These are phyloP conservation scores for Altica lythri DNA, from an alignment of 2,888 invertebrate species.

Conservation along the genomic window DNA sequence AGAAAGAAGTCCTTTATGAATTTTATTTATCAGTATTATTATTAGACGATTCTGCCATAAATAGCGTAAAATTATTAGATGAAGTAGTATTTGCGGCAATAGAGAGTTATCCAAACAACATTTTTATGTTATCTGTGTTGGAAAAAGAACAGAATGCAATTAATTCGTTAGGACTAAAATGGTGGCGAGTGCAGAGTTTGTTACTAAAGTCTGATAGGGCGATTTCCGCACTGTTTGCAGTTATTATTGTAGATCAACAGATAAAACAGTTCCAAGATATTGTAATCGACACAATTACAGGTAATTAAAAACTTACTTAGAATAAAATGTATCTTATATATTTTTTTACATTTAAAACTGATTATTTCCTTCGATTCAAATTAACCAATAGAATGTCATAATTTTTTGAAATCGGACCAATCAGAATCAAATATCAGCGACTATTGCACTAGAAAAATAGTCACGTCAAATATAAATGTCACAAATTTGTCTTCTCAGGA, in stretches of 20 bases:
- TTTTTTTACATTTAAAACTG: too few species aligned
- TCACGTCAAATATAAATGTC: too few species aligned
- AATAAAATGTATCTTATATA: too few species aligned
- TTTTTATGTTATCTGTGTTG: slow-evolving; percentile 61
- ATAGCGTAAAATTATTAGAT: slow-evolving; percentile 55
- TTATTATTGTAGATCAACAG: slow-evolving; percentile 55
- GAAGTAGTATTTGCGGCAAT: slow-evolving; percentile 55
- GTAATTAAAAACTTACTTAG: too few species aligned
- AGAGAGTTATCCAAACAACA: slow-evolving; percentile 63
- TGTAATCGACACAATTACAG: slow-evolving; percentile 50
- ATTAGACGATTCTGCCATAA: slow-evolving; percentile 48
- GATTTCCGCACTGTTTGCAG: slow-evolving; percentile 57
- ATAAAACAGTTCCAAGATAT: slow-evolving; percentile 47
- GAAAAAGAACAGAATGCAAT: slow-evolving; percentile 57
- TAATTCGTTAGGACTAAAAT: slow-evolving; percentile 56
- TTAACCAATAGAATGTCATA: too few species aligned
- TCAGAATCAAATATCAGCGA: too few species aligned
- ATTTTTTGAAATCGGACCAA: too few species aligned
- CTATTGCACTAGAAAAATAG: too few species aligned
- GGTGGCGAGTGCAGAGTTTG: slow-evolving; percentile 61
- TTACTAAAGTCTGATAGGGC: slow-evolving; percentile 57
- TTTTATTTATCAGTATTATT: slow-evolving; percentile 54
- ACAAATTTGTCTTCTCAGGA: too few species aligned
- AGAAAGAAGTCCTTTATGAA: slow-evolving; percentile 57
- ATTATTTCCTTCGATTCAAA: too few species aligned